A percentile compares a stretch with the other conserved stretches of the same genome.
phyloP scores from a whole-genome alignment of 2,888 invertebrate genomes.

The Drymonia ruficornis region DNA sequence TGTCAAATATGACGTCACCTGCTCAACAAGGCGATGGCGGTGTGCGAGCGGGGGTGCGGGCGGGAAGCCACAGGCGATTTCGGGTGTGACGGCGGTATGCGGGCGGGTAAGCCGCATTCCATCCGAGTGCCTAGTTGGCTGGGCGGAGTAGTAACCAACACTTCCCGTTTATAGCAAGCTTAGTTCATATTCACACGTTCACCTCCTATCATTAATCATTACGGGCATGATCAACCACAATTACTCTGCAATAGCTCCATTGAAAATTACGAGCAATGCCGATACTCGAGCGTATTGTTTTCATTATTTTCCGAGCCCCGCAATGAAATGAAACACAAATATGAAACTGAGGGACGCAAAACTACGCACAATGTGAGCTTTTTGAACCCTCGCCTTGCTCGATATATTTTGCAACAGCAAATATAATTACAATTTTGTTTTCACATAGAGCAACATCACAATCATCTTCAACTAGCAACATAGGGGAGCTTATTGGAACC shows the following conservation, averaged over 20 bases:
- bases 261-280: not conserved
- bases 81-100: no score
- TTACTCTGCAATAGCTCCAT: conserved; percentile 13
- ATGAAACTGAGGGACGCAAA: not conserved
- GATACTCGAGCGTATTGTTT: conserved; percentile 14
- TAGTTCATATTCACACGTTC: conserved; percentile 29
- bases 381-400: not conserved
- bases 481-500: no score
- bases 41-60: no score
- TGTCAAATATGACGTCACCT: no score
- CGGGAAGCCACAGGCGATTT: no score
- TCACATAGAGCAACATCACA: no score
- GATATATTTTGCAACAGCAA: not conserved
- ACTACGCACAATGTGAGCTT: not conserved
- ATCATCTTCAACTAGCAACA: no score
- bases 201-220: conserved; percentile 46
- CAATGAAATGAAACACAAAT: not conserved
- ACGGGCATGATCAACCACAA: conserved; percentile 30
- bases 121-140: no score
- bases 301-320: conserved; percentile 38
- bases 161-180: conserved; percentile 33
- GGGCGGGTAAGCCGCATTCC: no score
- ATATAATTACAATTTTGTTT: no score
- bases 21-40: no score
- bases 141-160: no score